Evolutionary conservation across 2,113 vertebrate species (phyloP).

Genomic region (Ondatra zibethicus): DNA sequence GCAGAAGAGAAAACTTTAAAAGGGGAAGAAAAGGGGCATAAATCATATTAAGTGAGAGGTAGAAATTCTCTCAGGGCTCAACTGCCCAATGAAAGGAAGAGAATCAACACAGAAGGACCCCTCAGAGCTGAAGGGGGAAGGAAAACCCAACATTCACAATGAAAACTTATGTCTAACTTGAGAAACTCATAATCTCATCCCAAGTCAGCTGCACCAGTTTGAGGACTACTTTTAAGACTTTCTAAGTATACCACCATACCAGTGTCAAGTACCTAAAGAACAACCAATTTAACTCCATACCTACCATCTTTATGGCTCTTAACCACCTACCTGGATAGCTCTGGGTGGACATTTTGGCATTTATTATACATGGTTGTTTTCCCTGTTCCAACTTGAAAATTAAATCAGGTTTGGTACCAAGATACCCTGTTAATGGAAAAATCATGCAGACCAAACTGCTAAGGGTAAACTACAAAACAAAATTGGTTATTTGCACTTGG

Average conservation of each 20-base stretch:
- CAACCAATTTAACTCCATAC: background rate
- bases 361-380: conserved; percentile 72
- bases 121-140: background rate
- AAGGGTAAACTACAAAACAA: background rate
- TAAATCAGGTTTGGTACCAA: background rate
- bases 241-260: no score
- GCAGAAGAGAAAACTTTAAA: background rate
- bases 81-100: background rate
- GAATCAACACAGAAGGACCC: background rate
- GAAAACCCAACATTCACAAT: background rate
- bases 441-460: background rate
- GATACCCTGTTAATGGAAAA: conserved; percentile 66
- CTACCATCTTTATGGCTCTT: background rate
- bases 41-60: background rate
- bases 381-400: conserved; percentile 65
- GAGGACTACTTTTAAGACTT: background rate
- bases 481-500: background rate
- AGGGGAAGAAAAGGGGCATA: background rate
- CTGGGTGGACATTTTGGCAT: background rate
- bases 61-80: background rate
- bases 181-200: background rate
- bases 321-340: conserved; percentile 63
- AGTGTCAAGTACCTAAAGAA: background rate
- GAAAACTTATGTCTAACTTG: fast-evolving
- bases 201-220: fast-evolving